Evolutionary conservation across 2,888 invertebrate species (phyloP).

Genomic region (Xestoiulus laeticollis): DNA sequence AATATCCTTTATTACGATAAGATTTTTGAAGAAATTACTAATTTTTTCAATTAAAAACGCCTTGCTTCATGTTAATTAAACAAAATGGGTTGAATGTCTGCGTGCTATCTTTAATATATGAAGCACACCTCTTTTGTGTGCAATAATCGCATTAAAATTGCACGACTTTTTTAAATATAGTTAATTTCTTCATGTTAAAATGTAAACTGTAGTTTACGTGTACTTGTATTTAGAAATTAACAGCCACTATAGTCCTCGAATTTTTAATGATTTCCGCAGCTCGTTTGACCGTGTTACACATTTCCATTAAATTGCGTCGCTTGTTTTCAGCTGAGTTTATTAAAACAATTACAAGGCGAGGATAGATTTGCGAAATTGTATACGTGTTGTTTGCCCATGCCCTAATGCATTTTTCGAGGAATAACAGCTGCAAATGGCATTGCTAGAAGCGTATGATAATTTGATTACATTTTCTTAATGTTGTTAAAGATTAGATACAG

Average conservation of each 20-base stretch:
- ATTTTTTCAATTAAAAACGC: too few relatives aligned
- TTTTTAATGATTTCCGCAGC: neutral
- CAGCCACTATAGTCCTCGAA: neutral
- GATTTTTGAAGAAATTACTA: too few relatives aligned
- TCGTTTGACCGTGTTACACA: neutral
- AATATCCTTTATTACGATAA: too few relatives aligned
- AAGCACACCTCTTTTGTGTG: too few relatives aligned
- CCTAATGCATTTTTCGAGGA: neutral
- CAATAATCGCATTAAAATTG: neutral
- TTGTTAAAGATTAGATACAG: neutral
- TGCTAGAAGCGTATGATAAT: neutral
- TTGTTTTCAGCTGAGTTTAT: neutral
- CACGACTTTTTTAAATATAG: neutral
- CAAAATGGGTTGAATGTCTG: too few relatives aligned
- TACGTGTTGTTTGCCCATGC: neutral
- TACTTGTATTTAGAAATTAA: neutral
- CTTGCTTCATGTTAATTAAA: too few relatives aligned
- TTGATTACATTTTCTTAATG: constrained; percentile 34
- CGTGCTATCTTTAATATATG: too few relatives aligned
- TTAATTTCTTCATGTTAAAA: neutral
- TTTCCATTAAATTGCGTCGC: neutral
- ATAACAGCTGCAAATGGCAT: constrained; percentile 28
- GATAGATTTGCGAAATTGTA: neutral
- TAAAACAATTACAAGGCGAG: neutral
- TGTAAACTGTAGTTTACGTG: neutral